Evolutionary conservation across 2,888 invertebrate genomes (phyloP).

Genomic region (Pterobdella sp.): DNA sequence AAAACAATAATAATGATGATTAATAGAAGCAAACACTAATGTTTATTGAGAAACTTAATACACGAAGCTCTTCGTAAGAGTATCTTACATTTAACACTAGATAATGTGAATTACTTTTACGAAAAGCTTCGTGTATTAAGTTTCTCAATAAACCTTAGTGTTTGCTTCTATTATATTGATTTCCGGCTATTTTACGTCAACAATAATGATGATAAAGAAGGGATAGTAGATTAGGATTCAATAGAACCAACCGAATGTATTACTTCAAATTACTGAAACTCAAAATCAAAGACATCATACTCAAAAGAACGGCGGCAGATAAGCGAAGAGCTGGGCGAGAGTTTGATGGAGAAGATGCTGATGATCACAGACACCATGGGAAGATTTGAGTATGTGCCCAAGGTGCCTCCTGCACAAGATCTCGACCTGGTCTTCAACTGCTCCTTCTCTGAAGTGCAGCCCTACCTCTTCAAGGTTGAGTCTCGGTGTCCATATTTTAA

Average conservation of each 20-base stretch:
- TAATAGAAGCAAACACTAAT: background rate
- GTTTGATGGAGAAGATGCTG: slow-evolving; percentile 79
- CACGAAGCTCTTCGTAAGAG: too few relatives aligned
- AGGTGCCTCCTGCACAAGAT: slow-evolving; percentile 57
- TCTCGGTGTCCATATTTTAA: too few relatives aligned
- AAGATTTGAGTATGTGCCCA: slow-evolving; percentile 87
- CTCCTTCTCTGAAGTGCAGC: slow-evolving; percentile 82
- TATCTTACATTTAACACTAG: too few relatives aligned
- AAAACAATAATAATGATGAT: background rate
- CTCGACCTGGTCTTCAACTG: slow-evolving; percentile 90
- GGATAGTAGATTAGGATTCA: background rate
- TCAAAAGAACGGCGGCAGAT: slow-evolving; percentile 76
- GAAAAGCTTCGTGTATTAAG: too few relatives aligned
- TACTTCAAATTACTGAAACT: background rate
- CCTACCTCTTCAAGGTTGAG: slow-evolving; percentile 84
- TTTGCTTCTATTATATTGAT: too few relatives aligned
- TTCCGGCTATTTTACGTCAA: too few relatives aligned
- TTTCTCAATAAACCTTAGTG: too few relatives aligned
- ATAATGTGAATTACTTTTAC: too few relatives aligned
- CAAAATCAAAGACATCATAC: too few relatives aligned
- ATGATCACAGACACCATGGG: slow-evolving; percentile 92
- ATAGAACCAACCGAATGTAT: background rate
- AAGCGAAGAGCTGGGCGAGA: slow-evolving; percentile 61
- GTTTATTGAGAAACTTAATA: too few relatives aligned
- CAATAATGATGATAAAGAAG: background rate